Evolutionary conservation across 2,113 vertebrate species (phyloP).

Genomic region (Saccopteryx bilineata): DNA sequence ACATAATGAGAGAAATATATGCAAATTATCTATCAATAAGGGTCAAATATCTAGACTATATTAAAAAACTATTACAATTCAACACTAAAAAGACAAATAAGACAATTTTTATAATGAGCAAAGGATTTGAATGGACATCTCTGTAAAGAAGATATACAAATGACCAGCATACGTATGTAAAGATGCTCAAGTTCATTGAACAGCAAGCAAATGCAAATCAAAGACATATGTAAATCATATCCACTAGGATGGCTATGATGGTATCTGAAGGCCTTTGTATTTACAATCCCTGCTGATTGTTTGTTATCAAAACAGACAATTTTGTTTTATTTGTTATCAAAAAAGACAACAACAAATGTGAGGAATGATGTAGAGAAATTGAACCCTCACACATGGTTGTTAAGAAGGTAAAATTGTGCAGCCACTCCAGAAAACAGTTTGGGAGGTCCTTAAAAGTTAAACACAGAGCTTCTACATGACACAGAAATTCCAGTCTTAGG

Average conservation of each 20-base stretch:
- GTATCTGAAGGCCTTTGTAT: no score
- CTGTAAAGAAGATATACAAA: background rate
- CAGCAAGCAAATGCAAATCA: background rate
- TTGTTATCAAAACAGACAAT: background rate
- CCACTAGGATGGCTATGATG: background rate
- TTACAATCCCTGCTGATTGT: no score
- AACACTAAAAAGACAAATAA: background rate
- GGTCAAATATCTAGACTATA: background rate
- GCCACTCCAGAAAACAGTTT: background rate
- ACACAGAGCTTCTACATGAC: background rate
- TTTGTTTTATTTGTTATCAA: background rate
- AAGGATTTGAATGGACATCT: background rate
- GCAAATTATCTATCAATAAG: background rate
- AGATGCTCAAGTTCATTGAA: background rate
- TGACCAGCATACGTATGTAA: background rate
- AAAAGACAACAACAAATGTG: background rate
- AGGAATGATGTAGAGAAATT: background rate
- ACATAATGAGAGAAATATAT: background rate
- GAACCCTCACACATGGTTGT: background rate
- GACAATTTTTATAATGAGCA: background rate
- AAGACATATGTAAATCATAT: background rate
- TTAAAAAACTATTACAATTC: background rate
- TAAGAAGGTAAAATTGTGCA: background rate
- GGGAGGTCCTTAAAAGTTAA: background rate
- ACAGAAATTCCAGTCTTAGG: background rate